Evolutionary conservation across 2,888 invertebrate genomes (phyloP), one percentile per base, ranked within the genome.

Genomic region (Dryobotodes eremita): DNA sequence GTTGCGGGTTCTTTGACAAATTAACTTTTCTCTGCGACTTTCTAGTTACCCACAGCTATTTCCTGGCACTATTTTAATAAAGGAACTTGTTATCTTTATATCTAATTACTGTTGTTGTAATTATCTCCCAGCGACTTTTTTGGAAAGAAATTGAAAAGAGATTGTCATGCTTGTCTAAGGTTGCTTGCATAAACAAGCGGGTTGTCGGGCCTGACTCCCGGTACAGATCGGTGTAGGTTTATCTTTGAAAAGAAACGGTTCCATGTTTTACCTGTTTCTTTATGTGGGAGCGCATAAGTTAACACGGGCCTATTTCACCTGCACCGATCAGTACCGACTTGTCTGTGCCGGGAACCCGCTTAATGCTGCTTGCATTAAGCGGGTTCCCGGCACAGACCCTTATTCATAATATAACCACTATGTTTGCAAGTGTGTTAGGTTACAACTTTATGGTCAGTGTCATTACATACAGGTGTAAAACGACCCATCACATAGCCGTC

Each of bases 1-100:
- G 62, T 70, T 70, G 61, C 82, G 69, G 74, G n/a, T 36, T 74
- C 66, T 71, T 78, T 57, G 70, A 78, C 26, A 73, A 74, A 82
- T 71, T 71, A 46, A 53, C 61, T 79, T 66, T 31, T 46, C 31
- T 23, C 11, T 10, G 59, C 31, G 17, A 36, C 15, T 23, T 50
- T 42, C 11, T 69, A 23, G 8, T 65, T 50, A 8, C 11, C 65
- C 4, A 64, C 17, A 26, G 71, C 15, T 62, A 42, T 68, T 48
- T 62, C 48, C 2, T 59, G 2, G n/a, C 10, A 46, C 26, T 71
- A 71, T 57, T 66, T 20, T 20, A 55, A 66, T 50, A 65, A 61
- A 68, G 6, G 20, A 26, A 68, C n/a, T 42, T 36, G 3, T n/a
- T 61, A 17, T 69, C 3, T 53, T 59, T 15, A 65, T 36, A 65